Conservation (phyloP, 2,113 vertebrate species). For the Syngnathus scovelli region DNA sequence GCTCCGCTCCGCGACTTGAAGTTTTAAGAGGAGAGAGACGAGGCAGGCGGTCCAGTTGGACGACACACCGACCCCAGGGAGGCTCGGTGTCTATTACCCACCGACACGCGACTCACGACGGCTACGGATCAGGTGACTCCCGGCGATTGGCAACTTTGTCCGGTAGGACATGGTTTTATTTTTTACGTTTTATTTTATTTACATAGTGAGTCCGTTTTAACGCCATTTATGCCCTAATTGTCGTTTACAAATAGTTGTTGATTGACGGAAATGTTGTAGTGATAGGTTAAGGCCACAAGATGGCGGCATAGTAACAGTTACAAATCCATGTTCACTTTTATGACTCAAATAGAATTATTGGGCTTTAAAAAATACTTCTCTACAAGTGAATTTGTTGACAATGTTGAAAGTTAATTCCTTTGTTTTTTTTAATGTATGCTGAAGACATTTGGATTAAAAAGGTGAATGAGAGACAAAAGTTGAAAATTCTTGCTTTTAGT, state of each 20-base stretch:
- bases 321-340: neutral
- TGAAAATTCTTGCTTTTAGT: too few relatives aligned
- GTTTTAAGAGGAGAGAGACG: constrained; percentile 3
- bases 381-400: too few relatives aligned
- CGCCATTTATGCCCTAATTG: neutral
- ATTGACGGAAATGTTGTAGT: neutral
- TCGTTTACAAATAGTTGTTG: neutral
- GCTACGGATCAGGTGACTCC: constrained; percentile 45
- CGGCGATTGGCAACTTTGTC: constrained; percentile 12
- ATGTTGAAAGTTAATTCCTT: too few relatives aligned
- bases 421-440: too few relatives aligned
- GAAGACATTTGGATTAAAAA: too few relatives aligned
- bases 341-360: too few relatives aligned
- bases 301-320: neutral
- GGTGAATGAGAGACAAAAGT: too few relatives aligned
- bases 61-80: constrained; percentile 10
- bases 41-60: constrained; percentile 32
- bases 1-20: neutral
- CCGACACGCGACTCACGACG: constrained; percentile 21
- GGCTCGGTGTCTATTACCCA: constrained; percentile 26
- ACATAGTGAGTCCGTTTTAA: neutral
- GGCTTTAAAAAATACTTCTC: too few relatives aligned
- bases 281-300: neutral
- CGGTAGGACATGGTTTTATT: neutral
- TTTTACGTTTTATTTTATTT: too few relatives aligned